A percentile compares a stretch with the other conserved stretches of the same genome.
phyloP scores from a whole-genome alignment of 1,140 invertebrate genomes.

The Orussus abietinus region DNA sequence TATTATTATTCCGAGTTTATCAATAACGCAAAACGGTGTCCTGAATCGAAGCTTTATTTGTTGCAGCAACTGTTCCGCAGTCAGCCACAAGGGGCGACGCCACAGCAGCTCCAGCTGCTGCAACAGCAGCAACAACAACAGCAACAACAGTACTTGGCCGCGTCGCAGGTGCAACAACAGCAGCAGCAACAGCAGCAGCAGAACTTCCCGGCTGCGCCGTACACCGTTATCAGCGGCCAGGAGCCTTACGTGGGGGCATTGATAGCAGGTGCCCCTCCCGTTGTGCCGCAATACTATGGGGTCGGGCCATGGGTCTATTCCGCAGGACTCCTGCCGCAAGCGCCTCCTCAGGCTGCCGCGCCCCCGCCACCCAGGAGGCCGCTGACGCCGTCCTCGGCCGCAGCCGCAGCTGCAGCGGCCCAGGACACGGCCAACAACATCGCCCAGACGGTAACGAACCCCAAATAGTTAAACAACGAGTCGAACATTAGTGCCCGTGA shows the following conservation, averaged over 20 bases:
- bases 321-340: slow-evolving; percentile 70
- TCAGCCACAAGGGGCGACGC: slow-evolving; percentile 62
- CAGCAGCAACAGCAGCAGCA: slow-evolving; percentile 67
- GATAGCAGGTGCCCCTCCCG: slow-evolving; percentile 62
- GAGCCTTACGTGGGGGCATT: slow-evolving; percentile 65
- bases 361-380: slow-evolving; percentile 64
- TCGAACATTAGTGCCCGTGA: too few relatives aligned
- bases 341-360: slow-evolving; percentile 57
- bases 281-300: slow-evolving; percentile 76
- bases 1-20: too few relatives aligned
- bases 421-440: slow-evolving; percentile 54
- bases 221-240: slow-evolving; percentile 82
- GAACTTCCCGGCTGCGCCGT: slow-evolving; percentile 74
- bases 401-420: slow-evolving; percentile 56
- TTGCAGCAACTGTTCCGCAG: slow-evolving; percentile 83
- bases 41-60: slow-evolving; percentile 34
- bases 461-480: too few relatives aligned
- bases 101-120: slow-evolving; percentile 51
- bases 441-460: slow-evolving; percentile 56
- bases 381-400: slow-evolving; percentile 68
- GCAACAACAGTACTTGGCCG: slow-evolving; percentile 58
- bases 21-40: too few relatives aligned
- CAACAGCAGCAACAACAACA: slow-evolving; percentile 55
- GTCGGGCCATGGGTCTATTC: slow-evolving; percentile 82
- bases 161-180: slow-evolving; percentile 65